Conservation (phyloP, 1,140 invertebrate species). For the Dreissena polymorpha region DNA sequence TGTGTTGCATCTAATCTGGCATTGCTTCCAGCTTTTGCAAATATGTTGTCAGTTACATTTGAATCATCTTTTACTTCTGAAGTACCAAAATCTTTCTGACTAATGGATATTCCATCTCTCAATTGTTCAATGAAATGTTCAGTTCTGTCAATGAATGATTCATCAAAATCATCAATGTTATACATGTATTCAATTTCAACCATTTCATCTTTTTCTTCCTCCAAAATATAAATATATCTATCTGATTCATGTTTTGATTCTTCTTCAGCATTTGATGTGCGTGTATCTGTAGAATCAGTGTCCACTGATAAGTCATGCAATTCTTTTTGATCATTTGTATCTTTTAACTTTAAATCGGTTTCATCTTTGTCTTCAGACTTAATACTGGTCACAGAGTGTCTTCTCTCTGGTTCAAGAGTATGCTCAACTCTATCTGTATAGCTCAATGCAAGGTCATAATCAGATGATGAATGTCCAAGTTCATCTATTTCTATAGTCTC, state of each 20-base stretch:
- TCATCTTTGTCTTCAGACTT: neutral
- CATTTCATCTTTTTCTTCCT: conserved; percentile 55
- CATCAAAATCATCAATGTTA: conserved; percentile 37
- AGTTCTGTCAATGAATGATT: conserved; percentile 62
- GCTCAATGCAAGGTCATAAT: conserved; percentile 42
- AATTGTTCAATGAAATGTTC: conserved; percentile 59
- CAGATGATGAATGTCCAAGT: conserved; percentile 7
- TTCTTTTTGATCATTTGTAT: neutral
- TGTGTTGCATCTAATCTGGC: neutral
- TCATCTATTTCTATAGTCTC: conserved; percentile 34
- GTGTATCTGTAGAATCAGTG: conserved; percentile 24
- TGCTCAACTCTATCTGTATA: conserved; percentile 52
- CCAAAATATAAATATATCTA: conserved; percentile 56
- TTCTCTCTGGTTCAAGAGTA: conserved; percentile 15
- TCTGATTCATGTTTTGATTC: conserved; percentile 47
- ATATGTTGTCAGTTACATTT: conserved; percentile 1
- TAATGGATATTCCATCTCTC: conserved; percentile 45
- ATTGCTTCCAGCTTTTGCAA: too few species aligned
- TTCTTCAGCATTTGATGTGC: conserved; percentile 27
- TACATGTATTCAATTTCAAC: conserved; percentile 38
- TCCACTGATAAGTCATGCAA: conserved; percentile 26
- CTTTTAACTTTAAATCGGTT: too few species aligned
- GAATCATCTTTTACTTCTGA: conserved; percentile 21
- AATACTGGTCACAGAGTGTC: neutral
- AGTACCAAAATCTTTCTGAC: conserved; percentile 23